phyloP scores from a whole-genome alignment of 2,797 vertebrate genomes.

The Xiphorhynchus erythropygius region DNA sequence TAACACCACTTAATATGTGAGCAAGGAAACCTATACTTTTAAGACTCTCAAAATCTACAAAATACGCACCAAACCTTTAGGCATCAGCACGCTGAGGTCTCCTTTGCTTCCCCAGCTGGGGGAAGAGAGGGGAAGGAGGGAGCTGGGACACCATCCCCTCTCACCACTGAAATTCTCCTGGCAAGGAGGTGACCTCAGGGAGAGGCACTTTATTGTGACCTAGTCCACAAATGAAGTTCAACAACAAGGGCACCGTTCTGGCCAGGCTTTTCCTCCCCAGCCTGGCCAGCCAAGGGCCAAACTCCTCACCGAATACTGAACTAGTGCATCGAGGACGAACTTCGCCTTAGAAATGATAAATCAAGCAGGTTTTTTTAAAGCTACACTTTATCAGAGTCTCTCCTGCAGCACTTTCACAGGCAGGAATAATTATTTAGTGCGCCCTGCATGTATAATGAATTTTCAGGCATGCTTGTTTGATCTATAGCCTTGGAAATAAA shows the following conservation, averaged over 20 bases:
- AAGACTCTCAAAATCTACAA: too few species aligned
- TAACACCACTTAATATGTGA: too few species aligned
- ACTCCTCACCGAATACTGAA: neutral
- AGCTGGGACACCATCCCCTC: neutral
- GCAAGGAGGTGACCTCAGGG: neutral
- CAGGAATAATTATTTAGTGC: conserved; percentile 59
- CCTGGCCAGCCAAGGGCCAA: neutral
- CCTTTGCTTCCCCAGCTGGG: neutral
- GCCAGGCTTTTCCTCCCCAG: neutral
- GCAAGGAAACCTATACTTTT: too few species aligned
- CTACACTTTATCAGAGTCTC: conserved; percentile 39
- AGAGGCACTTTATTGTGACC: neutral
- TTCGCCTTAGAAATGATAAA: conserved; percentile 46
- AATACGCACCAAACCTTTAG: too few species aligned
- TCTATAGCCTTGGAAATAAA: conserved; percentile 68
- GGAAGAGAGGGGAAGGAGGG: neutral
- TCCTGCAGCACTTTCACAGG: conserved; percentile 34
- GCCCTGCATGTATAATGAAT: conserved; percentile 56
- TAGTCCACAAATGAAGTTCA: neutral
- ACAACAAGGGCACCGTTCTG: neutral
- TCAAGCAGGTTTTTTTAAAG: neutral
- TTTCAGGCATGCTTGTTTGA: conserved; percentile 62
- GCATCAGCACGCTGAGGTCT: neutral
- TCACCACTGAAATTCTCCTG: neutral
- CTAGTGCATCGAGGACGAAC: neutral